Base-by-base conservation (phyloP, 35 echinoderm and acorn worm genomes). In the Anneissia japonica region DNA sequence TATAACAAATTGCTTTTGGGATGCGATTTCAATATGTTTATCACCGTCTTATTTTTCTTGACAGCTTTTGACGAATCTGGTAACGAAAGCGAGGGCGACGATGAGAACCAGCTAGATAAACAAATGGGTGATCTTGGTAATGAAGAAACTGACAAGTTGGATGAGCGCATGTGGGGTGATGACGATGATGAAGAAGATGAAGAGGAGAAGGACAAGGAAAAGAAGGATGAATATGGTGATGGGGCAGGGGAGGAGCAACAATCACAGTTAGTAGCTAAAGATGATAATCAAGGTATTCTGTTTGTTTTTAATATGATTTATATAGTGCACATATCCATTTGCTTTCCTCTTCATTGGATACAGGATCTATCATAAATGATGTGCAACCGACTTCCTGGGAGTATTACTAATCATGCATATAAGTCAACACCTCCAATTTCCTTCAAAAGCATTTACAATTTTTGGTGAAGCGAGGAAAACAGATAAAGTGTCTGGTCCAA, bases 121-220 rank as follows among this genome's bases (percentile, higher is more conserved):
- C 96, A 94, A 86, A 99, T 99, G 96, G 96, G 96, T 32, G 96
- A 99, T 83, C 89, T 99, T 17, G 95, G 93, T 41, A 34, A 88
- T 46, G 85, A 88, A 38, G 91, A 93, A 7, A 83, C 86, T 26
- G 95, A 97, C n/a, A 99, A 86, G 78, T 85, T 97, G 40, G 95
- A 97, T 82, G 95, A 97, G 77, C 93, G 89, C 83, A 93, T 99
- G 87, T 97, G 96, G 96, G 96, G 96, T 30, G 91, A 93, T 85
- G 88, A 97, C 31, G 90, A 97, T 35, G 91, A 95, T 29, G 91
- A 91, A 38, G 90, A 91, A 30, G 83, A 87, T 17, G 88, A 86
- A 17, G 89, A 85, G 56, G 81, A 91, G 43, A 82, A 89, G 36
- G 41, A 92, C 21, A 82, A 97, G 73, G 86, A 98, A 79, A 81